Conservation (phyloP, 2,113 vertebrate genomes). For the Smithornis capensis region DNA sequence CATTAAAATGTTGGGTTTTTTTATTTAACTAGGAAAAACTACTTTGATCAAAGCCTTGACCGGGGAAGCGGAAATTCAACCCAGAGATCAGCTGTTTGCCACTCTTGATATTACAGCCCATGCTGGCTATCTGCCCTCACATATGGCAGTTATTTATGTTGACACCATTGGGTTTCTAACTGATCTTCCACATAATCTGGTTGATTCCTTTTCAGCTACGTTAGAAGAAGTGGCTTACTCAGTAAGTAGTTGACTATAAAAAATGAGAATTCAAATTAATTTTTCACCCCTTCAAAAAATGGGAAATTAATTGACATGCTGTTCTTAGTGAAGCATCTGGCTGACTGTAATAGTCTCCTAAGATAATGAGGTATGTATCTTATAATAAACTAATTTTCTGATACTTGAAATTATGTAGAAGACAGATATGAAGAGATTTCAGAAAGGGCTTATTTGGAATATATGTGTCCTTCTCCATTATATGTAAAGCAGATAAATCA, state of each 20-base stretch:
- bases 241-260: constrained; percentile 64
- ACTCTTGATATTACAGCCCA: constrained; percentile 92
- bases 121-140: constrained; percentile 82
- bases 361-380: background rate
- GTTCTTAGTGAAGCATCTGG: background rate
- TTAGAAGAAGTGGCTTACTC: constrained; percentile 89
- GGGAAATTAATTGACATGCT: background rate
- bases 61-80: constrained; percentile 78
- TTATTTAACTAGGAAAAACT: constrained; percentile 85
- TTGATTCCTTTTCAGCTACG: constrained; percentile 91
- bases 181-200: constrained; percentile 89
- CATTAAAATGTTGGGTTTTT: background rate
- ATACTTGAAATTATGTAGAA: background rate
- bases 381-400: background rate
- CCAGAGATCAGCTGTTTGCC: constrained; percentile 88
- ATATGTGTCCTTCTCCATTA: background rate
- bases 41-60: constrained; percentile 91
- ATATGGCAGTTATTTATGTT: constrained; percentile 82
- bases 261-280: background rate
- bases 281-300: background rate
- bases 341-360: background rate
- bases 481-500: background rate
- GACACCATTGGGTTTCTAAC: constrained; percentile 97
- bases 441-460: background rate
- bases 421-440: background rate